phyloP scores from a whole-genome alignment of 2,797 vertebrate species.

The Diplodus sargus region DNA sequence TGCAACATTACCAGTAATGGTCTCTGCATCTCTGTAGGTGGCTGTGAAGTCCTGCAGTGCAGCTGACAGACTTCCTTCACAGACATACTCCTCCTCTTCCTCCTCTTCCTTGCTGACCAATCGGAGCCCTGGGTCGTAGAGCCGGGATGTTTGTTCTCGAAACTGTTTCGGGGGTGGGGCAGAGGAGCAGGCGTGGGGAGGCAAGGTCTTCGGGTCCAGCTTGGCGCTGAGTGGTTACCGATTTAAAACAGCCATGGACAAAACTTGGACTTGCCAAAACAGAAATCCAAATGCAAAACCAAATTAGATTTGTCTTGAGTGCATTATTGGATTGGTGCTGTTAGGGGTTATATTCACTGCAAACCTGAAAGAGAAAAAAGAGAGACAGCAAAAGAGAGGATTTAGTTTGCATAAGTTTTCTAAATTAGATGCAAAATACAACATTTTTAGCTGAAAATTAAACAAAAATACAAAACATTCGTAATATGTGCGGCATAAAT shows the following conservation, averaged over 20 bases:
- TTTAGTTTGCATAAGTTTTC: background rate
- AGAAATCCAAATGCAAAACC: slow-evolving; percentile 47
- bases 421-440: background rate
- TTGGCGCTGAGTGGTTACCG: slow-evolving; percentile 94
- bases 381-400: background rate
- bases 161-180: slow-evolving; percentile 74
- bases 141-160: slow-evolving; percentile 62
- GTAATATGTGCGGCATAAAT: background rate
- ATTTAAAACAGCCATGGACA: slow-evolving; percentile 88
- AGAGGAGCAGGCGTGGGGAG: slow-evolving; percentile 85
- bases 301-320: slow-evolving; percentile 26
- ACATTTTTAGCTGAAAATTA: background rate
- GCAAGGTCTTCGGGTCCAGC: slow-evolving; percentile 93
- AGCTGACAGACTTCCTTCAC: slow-evolving; percentile 85
- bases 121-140: slow-evolving; percentile 75
- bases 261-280: slow-evolving; percentile 11
- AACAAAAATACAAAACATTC: background rate
- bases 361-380: slow-evolving; percentile 50
- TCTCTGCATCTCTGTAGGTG: slow-evolving; percentile 94
- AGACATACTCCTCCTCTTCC: slow-evolving; percentile 89
- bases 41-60: slow-evolving; percentile 79
- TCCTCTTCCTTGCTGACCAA: slow-evolving; percentile 80
- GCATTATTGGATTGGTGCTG: background rate
- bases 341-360: slow-evolving; percentile 20
- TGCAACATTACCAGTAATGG: slow-evolving; percentile 92